A percentile compares a stretch with the other conserved stretches of the same genome.
Evolutionary conservation across 2,797 vertebrate genomes (phyloP).

Genomic region (Hirundo rustica): DNA sequence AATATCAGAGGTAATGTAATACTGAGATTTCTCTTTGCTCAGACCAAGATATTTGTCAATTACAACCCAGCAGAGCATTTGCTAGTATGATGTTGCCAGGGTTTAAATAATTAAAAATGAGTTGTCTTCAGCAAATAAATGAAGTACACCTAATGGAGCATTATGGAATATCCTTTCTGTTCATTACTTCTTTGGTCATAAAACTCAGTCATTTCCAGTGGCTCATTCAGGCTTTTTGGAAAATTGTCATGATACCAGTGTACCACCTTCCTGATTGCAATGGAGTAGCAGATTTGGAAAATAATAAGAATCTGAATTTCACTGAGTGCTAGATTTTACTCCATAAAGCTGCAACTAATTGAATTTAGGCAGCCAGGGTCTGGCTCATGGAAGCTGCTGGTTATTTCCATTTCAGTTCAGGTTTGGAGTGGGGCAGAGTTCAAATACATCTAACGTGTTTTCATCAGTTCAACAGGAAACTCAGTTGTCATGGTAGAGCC

Average conservation of each 20-base stretch:
- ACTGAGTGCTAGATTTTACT: background rate
- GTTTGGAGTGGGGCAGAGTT: slow-evolving; percentile 1
- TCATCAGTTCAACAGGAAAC: background rate
- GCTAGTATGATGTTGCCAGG: background rate
- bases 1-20: background rate
- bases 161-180: background rate
- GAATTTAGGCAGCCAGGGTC: background rate
- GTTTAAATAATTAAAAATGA: slow-evolving; percentile 50
- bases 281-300: background rate
- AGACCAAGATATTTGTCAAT: background rate
- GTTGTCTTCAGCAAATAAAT: slow-evolving; percentile 6
- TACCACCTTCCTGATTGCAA: background rate
- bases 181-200: background rate
- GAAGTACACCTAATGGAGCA: background rate
- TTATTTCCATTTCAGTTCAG: background rate
- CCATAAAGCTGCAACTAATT: background rate
- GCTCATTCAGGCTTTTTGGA: background rate
- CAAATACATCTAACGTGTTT: background rate
- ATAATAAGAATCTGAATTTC: background rate
- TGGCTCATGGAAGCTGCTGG: background rate
- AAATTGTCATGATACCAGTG: background rate
- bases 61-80: background rate
- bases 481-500: slow-evolving; percentile 10
- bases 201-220: background rate
- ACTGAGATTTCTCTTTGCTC: background rate